Evolutionary conservation across 1,140 invertebrate genomes (phyloP), one percentile per base, ranked within the genome.

Genomic region (Hyposmocoma kahamanoa): DNA sequence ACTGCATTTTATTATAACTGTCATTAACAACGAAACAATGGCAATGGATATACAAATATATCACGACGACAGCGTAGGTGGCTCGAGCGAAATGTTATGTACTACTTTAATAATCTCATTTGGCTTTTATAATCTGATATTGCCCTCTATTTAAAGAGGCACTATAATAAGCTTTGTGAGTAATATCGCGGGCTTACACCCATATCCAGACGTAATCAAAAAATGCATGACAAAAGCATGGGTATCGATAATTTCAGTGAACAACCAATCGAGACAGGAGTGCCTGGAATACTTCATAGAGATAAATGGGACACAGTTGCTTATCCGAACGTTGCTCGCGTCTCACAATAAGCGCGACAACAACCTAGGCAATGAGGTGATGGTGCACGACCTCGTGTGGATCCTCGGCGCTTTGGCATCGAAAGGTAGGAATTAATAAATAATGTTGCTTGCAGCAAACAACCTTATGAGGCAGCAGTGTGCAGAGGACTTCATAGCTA

Each of bases 371-470:
- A 77, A 64, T 13, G 82, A 85, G 47, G 60, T 82, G 43, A 81
- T 80, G 67, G 48, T 79, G 50, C 75, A 75, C 22, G 82, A 85
- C 53, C 65, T 85, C 32, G 67, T 83, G 11, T 85, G 82, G 82
- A 74, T 82, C 36, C 51, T 85, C 30, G 77, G 74, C 58, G 65
- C 78, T 9, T 44, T 84, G 13, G 75, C 74, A 5, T 71, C 81
- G 11, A 79, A 59, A 84, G 81, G 81, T 84, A 67, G 22, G 46
- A 19, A 8, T 22, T 22, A 48, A 24, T 6, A 42, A 50, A 49
- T 42, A 22, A 22, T 21, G 13, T 49, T 62, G 36, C 32, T 70
- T 72, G n/a, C 70, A 74, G 66, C 54, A n/a, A 72, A 72, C 59
- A 74, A 74, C 54, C 10, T 53, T 26, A 15, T 47, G 19, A 53